Evolutionary conservation across 2,888 invertebrate genomes (phyloP).

Genomic region (Phanerotoma sp.): DNA sequence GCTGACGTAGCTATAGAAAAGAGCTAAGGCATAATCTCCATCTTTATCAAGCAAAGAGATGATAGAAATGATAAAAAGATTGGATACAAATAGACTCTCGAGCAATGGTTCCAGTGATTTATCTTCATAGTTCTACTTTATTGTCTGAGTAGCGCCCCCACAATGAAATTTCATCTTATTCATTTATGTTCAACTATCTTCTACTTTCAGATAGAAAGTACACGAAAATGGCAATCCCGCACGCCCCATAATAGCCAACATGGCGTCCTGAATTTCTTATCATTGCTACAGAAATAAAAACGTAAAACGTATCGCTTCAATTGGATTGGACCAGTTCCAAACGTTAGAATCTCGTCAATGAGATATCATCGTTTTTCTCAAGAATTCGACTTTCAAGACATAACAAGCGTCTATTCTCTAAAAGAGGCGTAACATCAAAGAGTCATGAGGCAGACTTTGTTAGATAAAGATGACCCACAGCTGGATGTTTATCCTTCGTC

Average conservation of each 20-base stretch:
- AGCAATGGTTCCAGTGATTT: conserved; percentile 15
- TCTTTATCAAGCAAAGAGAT: too few species aligned
- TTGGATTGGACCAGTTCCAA: conserved; percentile 54
- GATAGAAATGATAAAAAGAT: conserved; percentile 1
- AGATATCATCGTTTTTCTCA: conserved; percentile 48
- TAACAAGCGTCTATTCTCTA: too few species aligned
- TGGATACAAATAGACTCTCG: background rate
- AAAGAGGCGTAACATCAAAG: background rate
- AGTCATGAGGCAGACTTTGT: background rate
- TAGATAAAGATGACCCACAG: background rate
- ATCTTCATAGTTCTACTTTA: conserved; percentile 30
- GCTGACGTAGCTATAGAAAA: too few species aligned
- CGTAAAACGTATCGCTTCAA: conserved; percentile 33
- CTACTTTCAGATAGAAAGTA: conserved; percentile 3
- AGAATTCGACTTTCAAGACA: background rate
- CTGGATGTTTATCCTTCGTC: conserved; percentile 2
- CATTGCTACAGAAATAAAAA: conserved; percentile 36
- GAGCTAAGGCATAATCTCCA: too few species aligned
- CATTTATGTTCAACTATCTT: conserved; percentile 34
- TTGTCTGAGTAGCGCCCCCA: conserved; percentile 20
- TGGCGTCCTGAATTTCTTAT: conserved; percentile 47
- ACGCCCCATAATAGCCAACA: conserved; percentile 45
- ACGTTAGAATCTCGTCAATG: conserved; percentile 53
- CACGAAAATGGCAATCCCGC: conserved; percentile 31
- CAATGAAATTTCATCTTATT: conserved; percentile 1